Conservation (phyloP, 2,888 invertebrate genomes). For the Emmelina monodactyla region DNA sequence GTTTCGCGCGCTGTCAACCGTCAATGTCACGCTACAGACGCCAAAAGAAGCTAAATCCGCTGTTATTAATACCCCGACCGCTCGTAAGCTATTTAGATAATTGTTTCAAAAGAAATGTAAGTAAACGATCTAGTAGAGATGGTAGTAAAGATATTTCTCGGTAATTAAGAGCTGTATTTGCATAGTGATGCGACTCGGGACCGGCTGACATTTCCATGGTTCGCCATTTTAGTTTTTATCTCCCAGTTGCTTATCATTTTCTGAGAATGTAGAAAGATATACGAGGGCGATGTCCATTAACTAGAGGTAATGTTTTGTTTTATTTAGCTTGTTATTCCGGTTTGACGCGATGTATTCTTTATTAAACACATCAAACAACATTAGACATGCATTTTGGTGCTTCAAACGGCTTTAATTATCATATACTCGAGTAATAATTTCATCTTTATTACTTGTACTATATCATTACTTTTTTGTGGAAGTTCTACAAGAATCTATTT, state of each 20-base stretch:
- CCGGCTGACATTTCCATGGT: constrained; percentile 32
- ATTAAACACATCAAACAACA: constrained; percentile 21
- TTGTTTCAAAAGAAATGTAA: constrained; percentile 54
- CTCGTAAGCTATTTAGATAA: constrained; percentile 46
- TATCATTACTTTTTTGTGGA: constrained; percentile 8
- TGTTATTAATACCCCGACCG: constrained; percentile 43
- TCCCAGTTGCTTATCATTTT: constrained; percentile 32
- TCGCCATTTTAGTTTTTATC: constrained; percentile 45
- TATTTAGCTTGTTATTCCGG: constrained; percentile 31
- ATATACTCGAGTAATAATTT: constrained; percentile 34
- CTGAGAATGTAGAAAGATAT: constrained; percentile 28
- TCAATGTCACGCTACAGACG: constrained; percentile 17
- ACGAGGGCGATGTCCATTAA: constrained; percentile 29
- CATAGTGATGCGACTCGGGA: constrained; percentile 38
- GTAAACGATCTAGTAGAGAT: constrained; percentile 45
- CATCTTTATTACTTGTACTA: constrained; percentile 44
- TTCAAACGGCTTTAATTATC: constrained; percentile 39
- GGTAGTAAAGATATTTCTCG: constrained; percentile 42
- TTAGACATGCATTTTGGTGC: constrained; percentile 32
- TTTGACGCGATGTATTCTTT: constrained; percentile 21
- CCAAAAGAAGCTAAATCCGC: constrained; percentile 39
- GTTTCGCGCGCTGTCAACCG: constrained; percentile 24
- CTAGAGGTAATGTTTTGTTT: constrained; percentile 31
- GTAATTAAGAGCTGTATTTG: constrained; percentile 51
- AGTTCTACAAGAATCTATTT: constrained; percentile 37